Evolutionary conservation across 2,113 vertebrate species (phyloP), one percentile per base, ranked within the genome.

Genomic region (Monopterus albus): DNA sequence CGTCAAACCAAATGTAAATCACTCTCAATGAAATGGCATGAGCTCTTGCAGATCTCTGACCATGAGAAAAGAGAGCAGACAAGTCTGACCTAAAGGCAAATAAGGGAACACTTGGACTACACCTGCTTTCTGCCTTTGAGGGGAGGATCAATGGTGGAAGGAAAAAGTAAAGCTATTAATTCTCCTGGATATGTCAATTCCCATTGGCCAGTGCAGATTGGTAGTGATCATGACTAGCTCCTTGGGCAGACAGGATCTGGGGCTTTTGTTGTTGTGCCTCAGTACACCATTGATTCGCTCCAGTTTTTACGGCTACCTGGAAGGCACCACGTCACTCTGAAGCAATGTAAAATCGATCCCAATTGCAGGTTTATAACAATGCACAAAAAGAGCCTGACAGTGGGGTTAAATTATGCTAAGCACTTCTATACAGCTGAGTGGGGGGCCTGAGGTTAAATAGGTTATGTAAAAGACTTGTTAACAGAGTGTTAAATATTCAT

Each of bases 131-230:
- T 82, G 86, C 83, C 88, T 72, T 60, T 47, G 29, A n/a, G 72
- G 83, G 57, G 50, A 43, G 69, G 82, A 90, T 91, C 87, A 86
- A 85, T 90, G 80, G 56, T 62, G 62, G 69, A 63, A 65, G 77
- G 64, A 75, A 85, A 86, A 86, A 78, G 66, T 75, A 70, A 81
- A 79, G 81, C 85, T 69, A 89, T 89, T 89, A 82, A 85, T 90
- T 91, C 85, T 81, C 46, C 82, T 56, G 65, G 77, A 87, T 88
- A 75, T 83, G 86, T 91, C 89, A 90, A 87, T 91, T 90, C 85
- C 83, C 79, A 78, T 79, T 75, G 84, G 88, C 7, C 25, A 40
- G 63, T 40, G 42, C 57, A 75, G 87, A 91, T 89, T 87, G 88
- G 78, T 83, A 39, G 79, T 72, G 74, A 88, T 90, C 81, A 87